phyloP scores from a whole-genome alignment of 1,140 invertebrate genomes.

The Triops longicaudatus region DNA sequence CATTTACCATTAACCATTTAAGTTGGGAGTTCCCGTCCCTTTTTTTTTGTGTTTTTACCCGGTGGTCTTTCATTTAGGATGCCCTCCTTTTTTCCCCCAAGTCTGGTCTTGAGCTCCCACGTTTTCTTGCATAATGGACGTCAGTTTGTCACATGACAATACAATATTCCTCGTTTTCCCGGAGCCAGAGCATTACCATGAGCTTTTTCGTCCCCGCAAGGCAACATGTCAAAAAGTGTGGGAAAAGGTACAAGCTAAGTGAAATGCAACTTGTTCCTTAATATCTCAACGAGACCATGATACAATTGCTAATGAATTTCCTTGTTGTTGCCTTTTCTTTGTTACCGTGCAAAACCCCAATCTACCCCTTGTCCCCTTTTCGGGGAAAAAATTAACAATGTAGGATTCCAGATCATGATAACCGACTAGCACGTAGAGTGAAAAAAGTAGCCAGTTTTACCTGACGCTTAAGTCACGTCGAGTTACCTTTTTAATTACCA shows the following conservation, averaged over 20 bases:
- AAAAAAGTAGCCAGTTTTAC: too few species aligned
- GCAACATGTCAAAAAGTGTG: background rate
- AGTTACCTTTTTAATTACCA: background rate
- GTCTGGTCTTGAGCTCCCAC: background rate
- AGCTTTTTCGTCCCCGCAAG: background rate
- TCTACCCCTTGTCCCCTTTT: too few species aligned
- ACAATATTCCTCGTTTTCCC: background rate
- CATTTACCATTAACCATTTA: background rate
- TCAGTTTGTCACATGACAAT: conserved; percentile 4
- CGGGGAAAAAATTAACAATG: too few species aligned
- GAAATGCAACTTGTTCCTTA: too few species aligned
- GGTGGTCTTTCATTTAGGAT: too few species aligned
- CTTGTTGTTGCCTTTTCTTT: background rate
- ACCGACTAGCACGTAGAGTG: too few species aligned
- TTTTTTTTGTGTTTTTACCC: too few species aligned
- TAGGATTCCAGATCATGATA: too few species aligned
- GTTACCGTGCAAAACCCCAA: too few species aligned
- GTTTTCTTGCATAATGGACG: background rate
- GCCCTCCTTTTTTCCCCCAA: too few species aligned
- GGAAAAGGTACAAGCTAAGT: background rate
- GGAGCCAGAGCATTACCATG: background rate
- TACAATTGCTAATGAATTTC: conserved; percentile 12
- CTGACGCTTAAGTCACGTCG: too few species aligned
- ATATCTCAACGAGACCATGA: background rate
- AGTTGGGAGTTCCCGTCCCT: too few species aligned